A percentile compares a stretch with the other conserved stretches of the same genome.
Evolutionary conservation across 2,888 invertebrate species (phyloP).

Genomic region (Clivina fossor): DNA sequence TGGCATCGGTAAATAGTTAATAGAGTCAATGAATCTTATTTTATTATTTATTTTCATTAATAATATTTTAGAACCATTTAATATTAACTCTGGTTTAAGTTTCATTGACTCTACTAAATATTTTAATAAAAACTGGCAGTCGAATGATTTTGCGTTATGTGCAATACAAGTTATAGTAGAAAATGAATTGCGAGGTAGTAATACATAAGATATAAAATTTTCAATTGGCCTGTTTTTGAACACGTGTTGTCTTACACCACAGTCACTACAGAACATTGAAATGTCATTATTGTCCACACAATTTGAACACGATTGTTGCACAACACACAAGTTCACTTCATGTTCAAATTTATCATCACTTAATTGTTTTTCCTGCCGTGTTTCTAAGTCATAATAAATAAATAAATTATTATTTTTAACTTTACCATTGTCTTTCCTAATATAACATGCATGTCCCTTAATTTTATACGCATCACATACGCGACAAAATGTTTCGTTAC

Average conservation of each 20-base stretch:
- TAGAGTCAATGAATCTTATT: slow-evolving; percentile 41
- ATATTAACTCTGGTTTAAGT: neutral
- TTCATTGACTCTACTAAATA: neutral
- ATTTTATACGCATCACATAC: too few species aligned
- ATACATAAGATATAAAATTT: neutral
- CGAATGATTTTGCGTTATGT: neutral
- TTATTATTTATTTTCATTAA: neutral
- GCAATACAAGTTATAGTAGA: neutral
- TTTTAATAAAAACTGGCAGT: neutral
- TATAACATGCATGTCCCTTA: too few species aligned
- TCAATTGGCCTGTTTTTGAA: neutral
- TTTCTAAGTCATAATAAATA: too few species aligned
- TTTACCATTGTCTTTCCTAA: too few species aligned
- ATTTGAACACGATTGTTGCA: too few species aligned
- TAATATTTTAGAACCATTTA: neutral
- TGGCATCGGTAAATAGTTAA: slow-evolving; percentile 40
- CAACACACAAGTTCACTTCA: too few species aligned
- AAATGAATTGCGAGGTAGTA: neutral
- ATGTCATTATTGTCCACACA: too few species aligned
- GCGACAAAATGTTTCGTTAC: too few species aligned
- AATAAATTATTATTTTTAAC: too few species aligned
- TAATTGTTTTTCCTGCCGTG: too few species aligned
- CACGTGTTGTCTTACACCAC: neutral
- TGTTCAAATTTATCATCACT: too few species aligned
- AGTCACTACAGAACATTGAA: neutral